Evolutionary conservation across 2,888 invertebrate species (phyloP), one percentile per base, ranked within the genome.

Genomic region (Platycnemis pennipes): DNA sequence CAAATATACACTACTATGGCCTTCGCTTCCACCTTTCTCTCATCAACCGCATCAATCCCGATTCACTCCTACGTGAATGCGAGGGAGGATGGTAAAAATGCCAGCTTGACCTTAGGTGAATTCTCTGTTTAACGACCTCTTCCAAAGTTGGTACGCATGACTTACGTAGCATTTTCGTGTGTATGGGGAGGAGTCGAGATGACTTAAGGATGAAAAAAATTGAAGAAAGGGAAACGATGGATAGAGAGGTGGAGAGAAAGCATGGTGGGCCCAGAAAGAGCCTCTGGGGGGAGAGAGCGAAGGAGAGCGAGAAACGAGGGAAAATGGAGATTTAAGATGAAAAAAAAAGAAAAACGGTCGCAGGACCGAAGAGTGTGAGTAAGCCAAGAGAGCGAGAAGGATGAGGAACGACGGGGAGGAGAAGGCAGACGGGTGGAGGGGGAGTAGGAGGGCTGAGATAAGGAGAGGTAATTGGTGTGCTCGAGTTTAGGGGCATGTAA

Each of bases 381-480:
- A 26, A 63, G 63, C 63, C 63, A 49, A 49, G n/a, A 31, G 49
- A n/a, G 88, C 16, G 49, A 16, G 16, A 13, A 42, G 42, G 42
- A 8, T 44, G 44, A 86, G 86, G 86, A 44, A 8, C 11, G 45
- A 26, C 4, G 37, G 42, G 44, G 42, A 37, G 42, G 86, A 86
- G 86, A 16, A 42, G 45, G 26, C 19, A 16, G 46, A 26, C 1
- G 45, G 45, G 26, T 8, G 37, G 31, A 3, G n/a, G 45, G n/a
- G 26, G 87, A 26, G 45, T 26, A 16, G 87, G 87, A 46, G 45
- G 87, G 46, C 8, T 7, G 26, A 87, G 87, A 87, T 46, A 26
- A 89, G 56, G 56, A 89, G 89, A 89, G 89, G 89, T 89, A 89
- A 89, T 89, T 89, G 89, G 89, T 37, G 89, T 56, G 49, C 53